phyloP scores from a whole-genome alignment of 2,113 vertebrate species.

The Tautogolabrus adspersus region DNA sequence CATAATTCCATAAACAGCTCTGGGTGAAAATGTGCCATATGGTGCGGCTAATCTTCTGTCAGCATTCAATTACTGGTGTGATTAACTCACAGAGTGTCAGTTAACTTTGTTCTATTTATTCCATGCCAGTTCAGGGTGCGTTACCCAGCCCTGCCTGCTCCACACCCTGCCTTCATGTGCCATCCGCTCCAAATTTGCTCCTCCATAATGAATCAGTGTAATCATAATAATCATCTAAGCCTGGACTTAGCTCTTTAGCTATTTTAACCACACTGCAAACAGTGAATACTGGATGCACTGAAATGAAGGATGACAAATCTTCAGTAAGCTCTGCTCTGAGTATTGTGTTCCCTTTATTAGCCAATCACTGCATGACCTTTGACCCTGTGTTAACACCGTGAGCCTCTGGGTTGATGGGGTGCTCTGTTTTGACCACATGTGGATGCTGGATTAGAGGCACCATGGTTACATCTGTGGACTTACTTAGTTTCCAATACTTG shows the following conservation, averaged over 20 bases:
- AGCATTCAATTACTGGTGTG: neutral
- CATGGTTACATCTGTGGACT: neutral
- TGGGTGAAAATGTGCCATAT: neutral
- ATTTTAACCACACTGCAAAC: neutral
- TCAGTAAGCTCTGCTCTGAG: neutral
- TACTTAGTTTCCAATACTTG: neutral
- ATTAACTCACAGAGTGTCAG: conserved; percentile 2
- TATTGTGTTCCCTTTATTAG: conserved; percentile 32
- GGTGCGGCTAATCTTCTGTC: conserved; percentile 1
- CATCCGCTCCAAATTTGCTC: neutral
- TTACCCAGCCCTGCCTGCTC: neutral
- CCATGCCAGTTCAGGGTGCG: neutral
- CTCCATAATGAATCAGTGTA: conserved; percentile 6
- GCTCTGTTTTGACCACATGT: conserved; percentile 44
- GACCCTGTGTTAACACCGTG: conserved; percentile 29
- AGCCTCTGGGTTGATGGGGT: conserved; percentile 22
- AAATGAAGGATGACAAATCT: conserved; percentile 26
- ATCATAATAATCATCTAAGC: conserved; percentile 16
- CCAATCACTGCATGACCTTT: conserved; percentile 39
- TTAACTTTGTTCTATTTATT: conserved; percentile 5
- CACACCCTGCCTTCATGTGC: conserved; percentile 1
- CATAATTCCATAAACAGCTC: conserved; percentile 1
- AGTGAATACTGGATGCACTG: neutral
- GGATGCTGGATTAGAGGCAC: conserved; percentile 16
- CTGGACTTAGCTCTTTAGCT: conserved; percentile 6